A percentile compares a stretch with the other conserved stretches of the same genome.
Evolutionary conservation across 2,888 invertebrate genomes (phyloP).

Genomic region (Bellardia bayeri): DNA sequence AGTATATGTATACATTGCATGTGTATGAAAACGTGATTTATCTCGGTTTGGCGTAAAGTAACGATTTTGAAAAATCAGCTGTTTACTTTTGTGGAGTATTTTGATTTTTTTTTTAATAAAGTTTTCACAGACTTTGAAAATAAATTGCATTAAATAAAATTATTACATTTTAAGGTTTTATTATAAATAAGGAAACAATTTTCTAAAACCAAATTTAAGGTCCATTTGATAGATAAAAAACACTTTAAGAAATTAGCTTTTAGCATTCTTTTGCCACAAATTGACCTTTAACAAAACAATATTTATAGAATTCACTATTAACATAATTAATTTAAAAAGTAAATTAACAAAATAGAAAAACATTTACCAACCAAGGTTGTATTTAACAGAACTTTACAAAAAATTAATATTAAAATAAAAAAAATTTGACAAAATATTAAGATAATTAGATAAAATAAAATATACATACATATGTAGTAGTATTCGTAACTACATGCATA

Average conservation of each 20-base stretch:
- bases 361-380: neutral
- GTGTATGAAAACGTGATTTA: too few species aligned
- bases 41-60: too few species aligned
- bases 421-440: too few species aligned
- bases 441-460: neutral
- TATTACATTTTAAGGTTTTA: neutral
- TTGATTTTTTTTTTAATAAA: neutral
- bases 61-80: too few species aligned
- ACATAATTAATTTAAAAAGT: slow-evolving; percentile 10
- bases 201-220: neutral
- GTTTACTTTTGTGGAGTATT: too few species aligned
- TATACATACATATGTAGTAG: neutral
- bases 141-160: neutral
- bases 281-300: neutral
- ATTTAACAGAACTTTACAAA: neutral
- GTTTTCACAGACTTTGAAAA: neutral
- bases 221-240: neutral
- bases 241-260: too few species aligned
- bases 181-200: neutral
- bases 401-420: neutral
- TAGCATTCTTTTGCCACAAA: too few species aligned
- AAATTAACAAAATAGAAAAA: slow-evolving; percentile 26
- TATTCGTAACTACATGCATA: slow-evolving; percentile 65
- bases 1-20: too few species aligned
- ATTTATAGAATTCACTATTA: slow-evolving; percentile 7